Conservation (phyloP, 2,797 vertebrate species). For the Sebastes glaucus region DNA sequence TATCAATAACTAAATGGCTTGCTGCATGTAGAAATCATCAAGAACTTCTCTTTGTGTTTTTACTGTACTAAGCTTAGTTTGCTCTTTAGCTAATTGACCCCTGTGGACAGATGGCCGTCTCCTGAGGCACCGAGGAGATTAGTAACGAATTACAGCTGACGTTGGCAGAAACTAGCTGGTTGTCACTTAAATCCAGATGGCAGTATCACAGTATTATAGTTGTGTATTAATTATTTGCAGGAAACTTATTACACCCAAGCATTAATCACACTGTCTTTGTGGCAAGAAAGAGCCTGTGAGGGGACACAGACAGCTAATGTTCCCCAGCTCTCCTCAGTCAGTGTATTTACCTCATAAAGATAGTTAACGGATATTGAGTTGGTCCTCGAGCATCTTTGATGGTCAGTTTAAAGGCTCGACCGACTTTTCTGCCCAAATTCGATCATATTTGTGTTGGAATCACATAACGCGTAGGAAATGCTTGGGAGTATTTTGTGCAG, state of each 20-base stretch:
- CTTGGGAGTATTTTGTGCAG: neutral
- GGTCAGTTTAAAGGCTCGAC: neutral
- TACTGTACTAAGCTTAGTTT: conserved; percentile 28
- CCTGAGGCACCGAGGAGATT: conserved; percentile 61
- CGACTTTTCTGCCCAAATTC: neutral
- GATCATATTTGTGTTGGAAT: neutral
- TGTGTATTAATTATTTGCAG: neutral
- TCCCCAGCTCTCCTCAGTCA: neutral
- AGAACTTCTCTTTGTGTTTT: neutral
- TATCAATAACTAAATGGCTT: neutral
- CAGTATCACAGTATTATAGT: neutral
- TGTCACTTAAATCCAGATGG: conserved; percentile 15
- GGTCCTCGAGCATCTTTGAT: neutral
- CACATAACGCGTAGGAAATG: neutral
- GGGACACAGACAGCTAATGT: neutral
- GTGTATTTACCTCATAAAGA: neutral
- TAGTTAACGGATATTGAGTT: neutral
- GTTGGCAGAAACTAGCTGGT: conserved; percentile 1
- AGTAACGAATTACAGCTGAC: conserved; percentile 39
- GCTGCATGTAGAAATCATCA: neutral
- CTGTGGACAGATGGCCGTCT: conserved; percentile 64
- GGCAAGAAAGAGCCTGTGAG: neutral
- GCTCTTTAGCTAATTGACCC: conserved; percentile 60
- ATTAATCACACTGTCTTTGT: neutral
- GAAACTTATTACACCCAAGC: neutral